Conservation (phyloP, 2,888 invertebrate species). For the Megaustenia siamemsis region DNA sequence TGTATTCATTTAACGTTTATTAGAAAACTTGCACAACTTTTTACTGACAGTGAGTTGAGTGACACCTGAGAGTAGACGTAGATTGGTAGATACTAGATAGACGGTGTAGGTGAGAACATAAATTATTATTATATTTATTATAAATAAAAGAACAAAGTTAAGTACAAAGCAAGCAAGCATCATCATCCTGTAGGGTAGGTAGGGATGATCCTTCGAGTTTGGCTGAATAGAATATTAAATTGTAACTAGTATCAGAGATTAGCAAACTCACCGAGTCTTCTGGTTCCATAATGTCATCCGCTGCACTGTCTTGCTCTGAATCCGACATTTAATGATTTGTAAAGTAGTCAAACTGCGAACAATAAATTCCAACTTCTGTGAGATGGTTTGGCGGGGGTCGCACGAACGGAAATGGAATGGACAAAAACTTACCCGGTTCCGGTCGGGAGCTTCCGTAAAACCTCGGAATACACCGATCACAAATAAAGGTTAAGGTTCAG, state of each 20-base stretch:
- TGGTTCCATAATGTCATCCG: conserved; percentile 68
- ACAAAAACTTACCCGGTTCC: conserved; percentile 2
- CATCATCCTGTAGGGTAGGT: no score
- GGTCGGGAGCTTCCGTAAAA: conserved; percentile 8
- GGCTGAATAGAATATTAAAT: not conserved
- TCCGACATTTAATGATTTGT: conserved; percentile 63
- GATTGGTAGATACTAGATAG: not conserved
- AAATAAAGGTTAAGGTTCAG: no score
- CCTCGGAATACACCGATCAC: not conserved
- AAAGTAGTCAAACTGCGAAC: not conserved
- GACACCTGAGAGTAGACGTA: no score
- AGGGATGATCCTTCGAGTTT: no score
- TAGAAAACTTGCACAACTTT: no score
- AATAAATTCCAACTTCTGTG: not conserved
- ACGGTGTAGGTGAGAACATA: no score
- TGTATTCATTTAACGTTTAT: no score
- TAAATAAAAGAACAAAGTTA: no score
- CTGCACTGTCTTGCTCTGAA: conserved; percentile 67
- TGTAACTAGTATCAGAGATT: not conserved
- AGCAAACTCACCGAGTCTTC: conserved; percentile 48
- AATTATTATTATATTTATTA: no score
- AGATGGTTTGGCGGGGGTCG: conserved; percentile 27
- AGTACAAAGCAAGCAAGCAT: no score
- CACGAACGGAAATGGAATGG: conserved; percentile 17
- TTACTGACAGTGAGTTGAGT: no score